Conservation (phyloP, 2,113 vertebrate genomes). For the Dicentrarchus labrax region DNA sequence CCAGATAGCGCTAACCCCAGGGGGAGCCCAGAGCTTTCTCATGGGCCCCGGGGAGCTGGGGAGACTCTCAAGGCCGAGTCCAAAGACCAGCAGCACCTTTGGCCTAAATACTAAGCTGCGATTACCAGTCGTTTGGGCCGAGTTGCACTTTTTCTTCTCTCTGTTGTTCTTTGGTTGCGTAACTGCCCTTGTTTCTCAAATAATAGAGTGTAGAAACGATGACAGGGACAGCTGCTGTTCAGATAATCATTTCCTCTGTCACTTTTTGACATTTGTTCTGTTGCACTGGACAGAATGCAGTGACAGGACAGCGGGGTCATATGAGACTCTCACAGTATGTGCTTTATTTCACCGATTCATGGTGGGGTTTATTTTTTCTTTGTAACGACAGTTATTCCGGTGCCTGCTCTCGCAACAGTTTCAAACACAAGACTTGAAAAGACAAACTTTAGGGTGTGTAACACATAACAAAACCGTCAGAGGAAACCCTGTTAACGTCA, state of each 20-base stretch:
- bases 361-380: no score
- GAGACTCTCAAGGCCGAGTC: conserved; percentile 28
- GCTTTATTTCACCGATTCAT: neutral
- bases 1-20: conserved; percentile 53
- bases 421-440: conserved; percentile 28
- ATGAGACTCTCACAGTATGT: neutral
- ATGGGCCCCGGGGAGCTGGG: conserved; percentile 43
- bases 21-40: conserved; percentile 53
- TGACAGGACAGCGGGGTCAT: neutral
- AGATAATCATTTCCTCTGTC: conserved; percentile 26
- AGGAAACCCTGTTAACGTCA: conserved; percentile 38
- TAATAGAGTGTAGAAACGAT: conserved; percentile 29
- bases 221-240: conserved; percentile 39
- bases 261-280: conserved; percentile 1
- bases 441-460: neutral
- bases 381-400: neutral
- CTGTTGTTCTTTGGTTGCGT: conserved; percentile 64
- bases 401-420: neutral
- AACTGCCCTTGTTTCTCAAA: conserved; percentile 54
- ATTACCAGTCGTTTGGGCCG: conserved; percentile 57
- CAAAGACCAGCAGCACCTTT: conserved; percentile 68
- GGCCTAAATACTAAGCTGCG: conserved; percentile 73
- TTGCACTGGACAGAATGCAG: neutral
- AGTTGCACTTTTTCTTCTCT: conserved; percentile 59
- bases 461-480: neutral